A percentile compares a stretch with the other conserved stretches of the same genome.
Evolutionary conservation across 2,797 vertebrate species (phyloP).

Genomic region (Loriculus beryllinus): DNA sequence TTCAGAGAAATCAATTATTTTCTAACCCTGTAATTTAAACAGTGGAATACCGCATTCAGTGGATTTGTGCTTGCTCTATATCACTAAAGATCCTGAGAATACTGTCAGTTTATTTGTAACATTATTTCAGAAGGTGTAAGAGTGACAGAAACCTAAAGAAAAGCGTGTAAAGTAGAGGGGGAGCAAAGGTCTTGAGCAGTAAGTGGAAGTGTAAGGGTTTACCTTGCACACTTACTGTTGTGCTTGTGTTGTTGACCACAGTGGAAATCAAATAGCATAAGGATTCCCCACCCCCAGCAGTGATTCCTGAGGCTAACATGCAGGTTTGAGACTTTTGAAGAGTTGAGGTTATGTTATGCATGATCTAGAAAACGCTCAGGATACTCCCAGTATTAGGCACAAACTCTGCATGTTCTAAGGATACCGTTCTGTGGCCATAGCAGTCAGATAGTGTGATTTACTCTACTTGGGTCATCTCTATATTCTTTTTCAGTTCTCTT

Average conservation of each 20-base stretch:
- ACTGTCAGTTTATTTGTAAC: not conserved
- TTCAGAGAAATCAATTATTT: not conserved
- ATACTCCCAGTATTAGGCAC: not conserved
- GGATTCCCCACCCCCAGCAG: not conserved
- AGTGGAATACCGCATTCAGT: not conserved
- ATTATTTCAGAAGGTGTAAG: not conserved
- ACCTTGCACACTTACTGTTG: not conserved
- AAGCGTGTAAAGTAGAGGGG: not conserved
- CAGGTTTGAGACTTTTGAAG: not conserved
- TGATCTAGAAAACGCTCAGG: not conserved
- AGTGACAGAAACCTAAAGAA: not conserved
- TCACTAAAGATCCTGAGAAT: not conserved
- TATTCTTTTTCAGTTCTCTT: not conserved
- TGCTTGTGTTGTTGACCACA: not conserved
- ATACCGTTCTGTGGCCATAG: accelerated
- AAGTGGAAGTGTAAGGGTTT: not conserved
- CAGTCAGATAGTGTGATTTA: not conserved
- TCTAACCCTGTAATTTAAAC: not conserved
- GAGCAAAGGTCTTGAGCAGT: not conserved
- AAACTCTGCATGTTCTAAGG: not conserved
- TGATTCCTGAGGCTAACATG: not conserved
- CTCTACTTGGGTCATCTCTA: not conserved
- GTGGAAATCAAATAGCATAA: not conserved
- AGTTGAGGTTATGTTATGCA: not conserved
- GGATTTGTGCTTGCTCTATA: not conserved